Evolutionary conservation across 2,797 vertebrate species (phyloP), one percentile per base, ranked within the genome.

Genomic region (Lutjanus campechanus): DNA sequence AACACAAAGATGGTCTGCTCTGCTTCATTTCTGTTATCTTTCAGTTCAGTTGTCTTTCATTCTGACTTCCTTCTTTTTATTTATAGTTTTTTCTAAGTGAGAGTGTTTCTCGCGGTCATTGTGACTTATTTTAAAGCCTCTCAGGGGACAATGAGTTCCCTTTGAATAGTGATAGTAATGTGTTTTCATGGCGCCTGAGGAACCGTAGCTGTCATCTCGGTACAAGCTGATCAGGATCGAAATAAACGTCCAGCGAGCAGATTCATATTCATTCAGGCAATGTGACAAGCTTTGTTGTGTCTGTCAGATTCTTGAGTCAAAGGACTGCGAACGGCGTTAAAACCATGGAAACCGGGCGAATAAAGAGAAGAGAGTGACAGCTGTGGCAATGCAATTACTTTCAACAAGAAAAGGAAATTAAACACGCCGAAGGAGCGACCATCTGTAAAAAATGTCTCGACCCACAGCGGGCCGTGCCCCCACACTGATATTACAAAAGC

Each of bases 331-430:
- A 73, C 43, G 46, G 36, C 56, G n/a, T 66, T 65, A 82, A 76
- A 84, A 89, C 64, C 72, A 78, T 70, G 76, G 82, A 87, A 91
- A 79, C 53, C 29, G n/a, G 79, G 70, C 5, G 60, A 87, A 86
- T 63, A 70, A 69, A 83, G 73, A 63, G 69, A 77, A 63, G 29
- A 63, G 85, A 82, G 76, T 88, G 88, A 90, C 88, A 89, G 85
- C 86, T 82, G 79, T 68, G 82, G 80, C 82, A 89, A 88, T 25
- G 87, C 90, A 92, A 93, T 94, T 92, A 93, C 84, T 91, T 92
- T 90, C 60, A 84, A 92, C 88, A 92, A 85, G 82, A 88, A 85
- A 88, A 89, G 90, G 79, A 92, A 94, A 95, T 93, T 87, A 91
- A 91, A 91, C 50, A 89, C 16, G 59, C 49, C 76, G 85, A 85